Conservation (phyloP, 2,113 vertebrate species). For the Actenoides lindsayi region DNA sequence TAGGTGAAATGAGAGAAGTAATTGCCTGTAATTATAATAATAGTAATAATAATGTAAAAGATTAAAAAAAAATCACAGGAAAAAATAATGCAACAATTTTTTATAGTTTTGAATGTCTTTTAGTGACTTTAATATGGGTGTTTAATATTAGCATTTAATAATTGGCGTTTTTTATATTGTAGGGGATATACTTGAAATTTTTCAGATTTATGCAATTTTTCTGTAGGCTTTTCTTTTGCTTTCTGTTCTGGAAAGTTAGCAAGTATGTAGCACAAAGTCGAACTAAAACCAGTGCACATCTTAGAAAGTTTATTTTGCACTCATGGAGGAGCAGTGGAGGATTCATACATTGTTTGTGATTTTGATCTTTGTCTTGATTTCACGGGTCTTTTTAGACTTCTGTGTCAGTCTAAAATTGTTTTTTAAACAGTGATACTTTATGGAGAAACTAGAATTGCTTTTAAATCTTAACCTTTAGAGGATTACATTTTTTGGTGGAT, state of each 20-base stretch:
- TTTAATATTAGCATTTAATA: background rate
- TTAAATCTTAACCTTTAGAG: background rate
- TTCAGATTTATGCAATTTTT: background rate
- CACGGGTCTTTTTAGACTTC: background rate
- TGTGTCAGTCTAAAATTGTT: background rate
- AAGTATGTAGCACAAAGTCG: background rate
- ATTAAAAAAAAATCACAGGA: background rate
- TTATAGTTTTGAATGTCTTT: background rate
- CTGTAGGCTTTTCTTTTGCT: background rate
- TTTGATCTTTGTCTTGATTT: background rate
- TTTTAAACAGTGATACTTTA: background rate
- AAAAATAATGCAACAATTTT: background rate
- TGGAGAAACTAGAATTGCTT: background rate
- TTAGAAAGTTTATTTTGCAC: background rate
- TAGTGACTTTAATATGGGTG: background rate
- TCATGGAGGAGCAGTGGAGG: background rate
- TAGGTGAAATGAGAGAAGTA: background rate
- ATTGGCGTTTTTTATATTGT: background rate
- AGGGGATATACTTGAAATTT: background rate
- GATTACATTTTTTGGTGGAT: background rate
- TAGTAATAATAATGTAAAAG: background rate
- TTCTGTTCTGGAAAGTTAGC: background rate
- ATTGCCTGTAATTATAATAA: background rate
- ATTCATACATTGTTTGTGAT: background rate
- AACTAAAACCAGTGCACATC: too few relatives aligned